Conservation (phyloP, 2,888 invertebrate species). For the Lithophane leautieri region DNA sequence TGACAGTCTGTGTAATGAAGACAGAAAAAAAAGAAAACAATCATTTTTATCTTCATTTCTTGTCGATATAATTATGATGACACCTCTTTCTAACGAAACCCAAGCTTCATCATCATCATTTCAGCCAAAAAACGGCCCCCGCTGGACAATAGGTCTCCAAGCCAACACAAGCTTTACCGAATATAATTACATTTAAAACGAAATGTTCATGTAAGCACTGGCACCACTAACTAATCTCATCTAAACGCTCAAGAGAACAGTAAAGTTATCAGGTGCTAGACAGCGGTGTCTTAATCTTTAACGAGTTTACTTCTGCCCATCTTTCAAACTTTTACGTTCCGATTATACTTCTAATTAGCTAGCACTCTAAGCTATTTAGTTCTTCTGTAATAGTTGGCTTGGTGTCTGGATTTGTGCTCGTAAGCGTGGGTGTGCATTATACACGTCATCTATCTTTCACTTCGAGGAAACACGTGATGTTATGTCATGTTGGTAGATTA, state of each 20-base stretch:
- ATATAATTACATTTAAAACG: neutral
- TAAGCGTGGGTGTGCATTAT: neutral
- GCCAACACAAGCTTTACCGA: accelerated
- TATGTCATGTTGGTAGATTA: neutral
- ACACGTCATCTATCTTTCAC: neutral
- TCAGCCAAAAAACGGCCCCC: too few relatives aligned
- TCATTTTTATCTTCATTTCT: neutral
- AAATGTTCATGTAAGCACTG: conserved; percentile 20
- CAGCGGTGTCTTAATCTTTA: conserved; percentile 71
- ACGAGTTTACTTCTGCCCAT: conserved; percentile 68
- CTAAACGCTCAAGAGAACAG: conserved; percentile 57
- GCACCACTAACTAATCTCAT: conserved; percentile 37
- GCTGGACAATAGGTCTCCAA: too few relatives aligned
- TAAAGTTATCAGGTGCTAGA: conserved; percentile 71
- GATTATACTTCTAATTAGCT: conserved; percentile 66
- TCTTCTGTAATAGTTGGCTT: neutral
- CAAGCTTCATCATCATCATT: too few relatives aligned
- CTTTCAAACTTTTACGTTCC: conserved; percentile 64
- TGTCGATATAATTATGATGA: neutral
- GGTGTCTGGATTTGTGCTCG: neutral
- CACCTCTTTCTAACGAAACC: too few relatives aligned
- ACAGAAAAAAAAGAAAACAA: neutral
- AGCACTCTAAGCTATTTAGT: conserved; percentile 7
- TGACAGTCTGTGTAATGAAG: neutral
- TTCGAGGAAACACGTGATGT: neutral